These are phyloP conservation scores for Nasonia longicornis DNA, from an alignment of 1,140 invertebrate genomes.

Conservation along the genomic window DNA sequence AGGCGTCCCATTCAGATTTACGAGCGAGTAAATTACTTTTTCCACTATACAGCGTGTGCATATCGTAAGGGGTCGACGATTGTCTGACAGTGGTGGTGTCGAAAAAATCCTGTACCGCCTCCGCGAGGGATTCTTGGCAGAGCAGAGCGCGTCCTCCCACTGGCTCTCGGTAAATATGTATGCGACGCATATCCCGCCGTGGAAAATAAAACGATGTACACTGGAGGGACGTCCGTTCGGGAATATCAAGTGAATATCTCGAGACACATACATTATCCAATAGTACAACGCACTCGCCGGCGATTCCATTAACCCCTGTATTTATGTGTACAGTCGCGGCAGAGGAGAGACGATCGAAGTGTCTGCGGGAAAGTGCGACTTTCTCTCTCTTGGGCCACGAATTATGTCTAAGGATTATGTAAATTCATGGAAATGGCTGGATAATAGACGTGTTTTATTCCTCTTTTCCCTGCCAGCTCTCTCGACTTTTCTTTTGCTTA, in stretches of 20 bases:
- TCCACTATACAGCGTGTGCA: not conserved
- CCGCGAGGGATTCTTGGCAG: not conserved
- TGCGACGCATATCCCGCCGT: too few relatives aligned
- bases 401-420: constrained; percentile 19
- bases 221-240: too few relatives aligned
- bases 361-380: not conserved
- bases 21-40: not conserved
- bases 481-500: not conserved
- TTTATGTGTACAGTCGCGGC: not conserved
- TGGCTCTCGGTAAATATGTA: not conserved
- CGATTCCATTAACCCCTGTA: not conserved
- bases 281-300: too few relatives aligned
- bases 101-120: too few relatives aligned
- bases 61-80: too few relatives aligned
- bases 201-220: too few relatives aligned
- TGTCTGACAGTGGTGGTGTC: too few relatives aligned
- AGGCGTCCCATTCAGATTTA: not conserved
- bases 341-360: not conserved
- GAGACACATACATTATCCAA: too few relatives aligned
- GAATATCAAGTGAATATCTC: too few relatives aligned
- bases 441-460: constrained; percentile 13
- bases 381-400: not conserved
- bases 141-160: not conserved
- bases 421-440: constrained; percentile 23
- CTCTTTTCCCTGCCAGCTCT: not conserved